Evolutionary conservation across 30 jellyfish, hydroid and myxozoan species (phyloP), one percentile per base, ranked within the genome.

Genomic region (Mastigias papua): DNA sequence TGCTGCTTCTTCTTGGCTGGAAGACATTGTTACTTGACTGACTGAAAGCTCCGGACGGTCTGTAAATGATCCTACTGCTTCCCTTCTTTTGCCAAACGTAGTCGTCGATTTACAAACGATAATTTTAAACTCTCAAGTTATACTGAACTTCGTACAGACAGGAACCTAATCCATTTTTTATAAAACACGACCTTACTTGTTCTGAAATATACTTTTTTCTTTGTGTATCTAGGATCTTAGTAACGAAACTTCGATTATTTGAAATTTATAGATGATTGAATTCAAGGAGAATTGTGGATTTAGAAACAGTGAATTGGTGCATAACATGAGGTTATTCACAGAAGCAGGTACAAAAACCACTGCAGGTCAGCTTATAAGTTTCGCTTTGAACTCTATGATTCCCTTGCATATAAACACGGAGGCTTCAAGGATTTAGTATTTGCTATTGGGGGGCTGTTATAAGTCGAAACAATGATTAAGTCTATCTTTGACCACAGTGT

Each of bases 261-360:
- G 15, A 0, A 25, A 22, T 7, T 0, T 17, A 27, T 25, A 17
- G 35, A 25, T 27, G 3, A 22, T 63, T 63, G 74, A 63, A 2
- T n/a, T 22, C 26, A 1, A 19, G 26, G 42, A 63, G 74, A 63
- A 63, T 63, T 6, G 26, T 25, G 2, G 46, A 63, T 63, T 63
- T 13, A 63, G 7, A 4, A 27, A 25, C 1, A 7, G 15, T 63
- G 35, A 63, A 63, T 63, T 63, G 74, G 42, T 17, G 19, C 42
- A 63, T 63, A 20, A 2, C 15, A 1, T 0, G 42, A 8, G 74
- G 42, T 25, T 19, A 63, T 63, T 63, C 74, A 63, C 19, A 26
- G 4, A 27, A 27, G 74, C 74, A 63, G 74, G 74, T 63, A 63
- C 74, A 35, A 63, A 63, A 63, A 63, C 74, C 74, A 63, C 74